A percentile compares a stretch with the other conserved stretches of the same genome.
phyloP scores from a whole-genome alignment of 2,113 vertebrate genomes.

The Epinephelus cyanopodus region DNA sequence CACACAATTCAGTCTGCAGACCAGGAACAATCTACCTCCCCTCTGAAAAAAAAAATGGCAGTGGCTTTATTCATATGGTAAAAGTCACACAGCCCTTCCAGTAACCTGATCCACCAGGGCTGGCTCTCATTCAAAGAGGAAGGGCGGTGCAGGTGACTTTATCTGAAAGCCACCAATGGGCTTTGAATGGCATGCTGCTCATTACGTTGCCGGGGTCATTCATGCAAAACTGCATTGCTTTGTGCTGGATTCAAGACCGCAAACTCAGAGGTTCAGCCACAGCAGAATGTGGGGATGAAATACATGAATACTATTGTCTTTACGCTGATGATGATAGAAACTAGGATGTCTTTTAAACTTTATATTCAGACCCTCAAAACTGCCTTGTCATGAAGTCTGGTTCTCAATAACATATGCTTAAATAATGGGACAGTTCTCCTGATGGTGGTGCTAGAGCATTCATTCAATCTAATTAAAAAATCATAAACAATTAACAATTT shows the following conservation, averaged over 20 bases:
- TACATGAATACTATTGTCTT: background rate
- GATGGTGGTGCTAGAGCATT: background rate
- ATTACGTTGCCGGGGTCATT: slow-evolving; percentile 68
- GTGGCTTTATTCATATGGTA: slow-evolving; percentile 77
- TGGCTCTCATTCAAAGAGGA: slow-evolving; percentile 62
- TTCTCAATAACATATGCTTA: background rate
- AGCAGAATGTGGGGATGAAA: background rate
- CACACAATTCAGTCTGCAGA: slow-evolving; percentile 64
- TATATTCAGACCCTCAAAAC: background rate
- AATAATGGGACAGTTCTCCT: background rate
- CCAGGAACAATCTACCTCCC: slow-evolving; percentile 57
- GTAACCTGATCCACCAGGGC: slow-evolving; percentile 74
- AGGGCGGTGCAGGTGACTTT: slow-evolving; percentile 73
- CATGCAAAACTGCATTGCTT: slow-evolving; percentile 68
- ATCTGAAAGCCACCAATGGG: slow-evolving; percentile 66
- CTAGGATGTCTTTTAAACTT: background rate
- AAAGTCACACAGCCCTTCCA: slow-evolving; percentile 73
- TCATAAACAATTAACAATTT: background rate
- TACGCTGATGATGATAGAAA: background rate
- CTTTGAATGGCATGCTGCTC: slow-evolving; percentile 76
- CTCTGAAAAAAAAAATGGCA: slow-evolving; percentile 41
- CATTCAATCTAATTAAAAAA: background rate
- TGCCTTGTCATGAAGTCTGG: accelerated
- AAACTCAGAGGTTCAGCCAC: background rate
- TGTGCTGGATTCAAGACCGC: slow-evolving; percentile 52